Conservation (phyloP, 2,888 invertebrate genomes). For the Mayetiola destructor region DNA sequence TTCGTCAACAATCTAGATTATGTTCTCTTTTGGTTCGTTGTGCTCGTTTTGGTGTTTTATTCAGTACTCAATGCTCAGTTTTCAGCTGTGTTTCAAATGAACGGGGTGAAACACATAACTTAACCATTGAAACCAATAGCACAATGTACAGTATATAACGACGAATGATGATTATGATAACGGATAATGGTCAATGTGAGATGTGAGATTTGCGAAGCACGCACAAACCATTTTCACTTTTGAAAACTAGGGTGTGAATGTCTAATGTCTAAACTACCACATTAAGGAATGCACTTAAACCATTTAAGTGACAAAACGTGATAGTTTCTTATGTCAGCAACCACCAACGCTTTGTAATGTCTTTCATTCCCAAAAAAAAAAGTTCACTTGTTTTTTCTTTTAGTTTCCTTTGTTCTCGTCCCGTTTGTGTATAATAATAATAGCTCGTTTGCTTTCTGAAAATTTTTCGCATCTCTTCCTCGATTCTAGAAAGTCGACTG, state of each 20-base stretch:
- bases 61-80: too few species aligned
- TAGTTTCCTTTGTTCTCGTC: not conserved
- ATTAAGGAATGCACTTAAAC: constrained; percentile 6
- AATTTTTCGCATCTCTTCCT: too few species aligned
- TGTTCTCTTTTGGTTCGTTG: not conserved
- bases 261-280: constrained; percentile 6
- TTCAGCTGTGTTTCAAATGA: too few species aligned
- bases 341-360: too few species aligned
- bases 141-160: too few species aligned
- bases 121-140: too few species aligned
- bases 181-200: not conserved
- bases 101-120: too few species aligned
- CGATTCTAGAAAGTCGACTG: too few species aligned
- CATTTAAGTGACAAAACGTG: constrained; percentile 10
- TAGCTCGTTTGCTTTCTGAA: too few species aligned
- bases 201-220: too few species aligned
- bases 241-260: not conserved
- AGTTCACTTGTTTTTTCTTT: not conserved
- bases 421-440: too few species aligned
- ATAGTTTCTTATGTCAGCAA: constrained; percentile 8
- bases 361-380: too few species aligned
- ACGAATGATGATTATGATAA: not conserved
- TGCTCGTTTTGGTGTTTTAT: not conserved
- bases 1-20: not conserved
- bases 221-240: constrained; percentile 3